A percentile compares a stretch with the other conserved stretches of the same genome.
Conservation (phyloP, 2,113 vertebrate species). For the Fregetta grallaria region DNA sequence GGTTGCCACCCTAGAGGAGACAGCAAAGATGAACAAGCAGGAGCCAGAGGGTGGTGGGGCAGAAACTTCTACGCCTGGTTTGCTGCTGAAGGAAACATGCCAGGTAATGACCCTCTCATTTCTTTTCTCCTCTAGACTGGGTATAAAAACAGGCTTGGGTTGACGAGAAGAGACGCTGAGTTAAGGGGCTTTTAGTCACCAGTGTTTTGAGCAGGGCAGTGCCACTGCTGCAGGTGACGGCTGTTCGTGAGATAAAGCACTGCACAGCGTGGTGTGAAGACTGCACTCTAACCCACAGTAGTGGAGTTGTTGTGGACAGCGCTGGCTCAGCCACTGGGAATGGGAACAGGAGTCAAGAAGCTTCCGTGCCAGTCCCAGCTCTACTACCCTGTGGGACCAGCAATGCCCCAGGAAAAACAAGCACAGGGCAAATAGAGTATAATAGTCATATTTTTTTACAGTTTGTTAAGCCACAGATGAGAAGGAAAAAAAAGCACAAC, state of each 20-base stretch:
- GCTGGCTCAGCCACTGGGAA: neutral
- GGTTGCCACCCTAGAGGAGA: neutral
- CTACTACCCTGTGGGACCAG: neutral
- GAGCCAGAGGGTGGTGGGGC: neutral
- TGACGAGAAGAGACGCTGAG: accelerated
- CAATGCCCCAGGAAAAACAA: neutral
- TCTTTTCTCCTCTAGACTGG: neutral
- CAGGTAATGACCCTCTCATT: neutral
- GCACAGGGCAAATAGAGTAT: neutral
- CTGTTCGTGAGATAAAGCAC: neutral
- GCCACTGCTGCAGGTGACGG: neutral
- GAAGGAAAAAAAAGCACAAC: neutral
- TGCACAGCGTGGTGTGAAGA: neutral
- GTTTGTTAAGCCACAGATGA: neutral
- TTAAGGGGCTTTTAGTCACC: neutral
- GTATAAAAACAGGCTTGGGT: neutral
- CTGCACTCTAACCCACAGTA: neutral
- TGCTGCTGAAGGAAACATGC: neutral
- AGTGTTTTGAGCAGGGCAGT: neutral
- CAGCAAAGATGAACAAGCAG: neutral
- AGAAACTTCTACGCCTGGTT: neutral
- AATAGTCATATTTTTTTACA: neutral
- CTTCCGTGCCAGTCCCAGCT: neutral
- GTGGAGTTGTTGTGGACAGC: neutral
- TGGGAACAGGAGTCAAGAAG: neutral